Conservation (phyloP, 2,113 vertebrate species). For the Rhabdornis inornatus region DNA sequence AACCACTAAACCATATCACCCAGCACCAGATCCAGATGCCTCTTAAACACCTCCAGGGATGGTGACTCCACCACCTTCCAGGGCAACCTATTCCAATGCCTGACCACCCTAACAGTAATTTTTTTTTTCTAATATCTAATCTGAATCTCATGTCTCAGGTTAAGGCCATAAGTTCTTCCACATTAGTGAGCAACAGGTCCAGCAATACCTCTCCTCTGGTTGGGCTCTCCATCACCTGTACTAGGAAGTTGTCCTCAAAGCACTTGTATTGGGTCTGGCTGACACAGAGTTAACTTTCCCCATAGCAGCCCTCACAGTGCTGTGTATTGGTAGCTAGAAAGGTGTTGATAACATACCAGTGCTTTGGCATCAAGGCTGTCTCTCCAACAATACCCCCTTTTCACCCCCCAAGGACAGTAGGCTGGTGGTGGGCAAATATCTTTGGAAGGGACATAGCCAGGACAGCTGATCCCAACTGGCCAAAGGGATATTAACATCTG, state of each 20-base stretch:
- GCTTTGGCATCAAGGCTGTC: background rate
- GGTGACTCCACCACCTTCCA: background rate
- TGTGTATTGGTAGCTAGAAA: background rate
- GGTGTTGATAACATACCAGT: background rate
- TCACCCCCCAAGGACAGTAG: background rate
- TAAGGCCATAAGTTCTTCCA: background rate
- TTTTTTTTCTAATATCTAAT: background rate
- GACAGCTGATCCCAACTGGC: background rate
- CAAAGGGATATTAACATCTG: background rate
- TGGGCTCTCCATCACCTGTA: background rate
- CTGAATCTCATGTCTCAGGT: background rate
- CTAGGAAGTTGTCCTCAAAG: background rate
- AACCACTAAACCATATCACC: background rate
- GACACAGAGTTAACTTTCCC: background rate
- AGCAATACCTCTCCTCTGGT: background rate
- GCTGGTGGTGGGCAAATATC: background rate
- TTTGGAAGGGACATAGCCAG: background rate
- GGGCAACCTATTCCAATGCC: background rate
- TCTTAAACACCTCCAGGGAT: background rate
- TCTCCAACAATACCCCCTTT: background rate
- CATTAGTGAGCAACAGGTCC: background rate
- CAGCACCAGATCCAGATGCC: background rate
- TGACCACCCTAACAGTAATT: background rate
- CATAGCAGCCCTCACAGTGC: background rate
- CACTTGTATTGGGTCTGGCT: background rate